Evolutionary conservation across 1,140 invertebrate genomes (phyloP), one percentile per base, ranked within the genome.

Genomic region (Orius insidiosus): DNA sequence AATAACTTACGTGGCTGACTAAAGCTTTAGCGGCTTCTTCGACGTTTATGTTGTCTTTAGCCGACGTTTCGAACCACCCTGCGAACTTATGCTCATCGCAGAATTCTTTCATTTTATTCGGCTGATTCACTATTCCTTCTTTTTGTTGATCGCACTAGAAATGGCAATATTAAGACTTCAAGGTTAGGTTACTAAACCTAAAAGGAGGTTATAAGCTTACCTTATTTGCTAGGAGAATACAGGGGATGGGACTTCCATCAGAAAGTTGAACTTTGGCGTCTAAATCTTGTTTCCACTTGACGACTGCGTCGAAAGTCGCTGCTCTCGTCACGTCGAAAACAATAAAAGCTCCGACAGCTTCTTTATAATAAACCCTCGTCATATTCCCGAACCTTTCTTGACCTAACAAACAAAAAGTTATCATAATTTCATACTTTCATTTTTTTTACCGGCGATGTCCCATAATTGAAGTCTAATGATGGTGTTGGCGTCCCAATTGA

Each of bases 361-460:
- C 94, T 66, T 97, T 97, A 68, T 98, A 99, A 66, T 98, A 99
- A 0, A 98, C 93, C 43, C 95, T 65, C 0, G 94, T 99, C 94
- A 99, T 98, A 61, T 97, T 98, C 5, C 93, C 93, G 64, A 97
- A 98, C 45, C 94, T 67, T 61, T 98, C 93, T 66, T 98, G 93
- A 41, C 92, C 87, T 81, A n/a, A 62, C 60, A 51, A 42, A 46
- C 30, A 32, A 24, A 24, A 24, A 24, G 24, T n/a, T n/a, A n/a
- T n/a, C n/a, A n/a, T n/a, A n/a, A n/a, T n/a, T n/a, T n/a, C n/a
- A n/a, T n/a, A n/a, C n/a, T n/a, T n/a, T n/a, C n/a, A n/a, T n/a
- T n/a, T n/a, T n/a, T n/a, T n/a, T 68, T 65, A 87, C 90, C 94
- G 63, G 94, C 92, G 58, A 98, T 97, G 65, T 98, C 94, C 94